Conservation (phyloP, 1,140 invertebrate genomes). For the Mamestra configurata region DNA sequence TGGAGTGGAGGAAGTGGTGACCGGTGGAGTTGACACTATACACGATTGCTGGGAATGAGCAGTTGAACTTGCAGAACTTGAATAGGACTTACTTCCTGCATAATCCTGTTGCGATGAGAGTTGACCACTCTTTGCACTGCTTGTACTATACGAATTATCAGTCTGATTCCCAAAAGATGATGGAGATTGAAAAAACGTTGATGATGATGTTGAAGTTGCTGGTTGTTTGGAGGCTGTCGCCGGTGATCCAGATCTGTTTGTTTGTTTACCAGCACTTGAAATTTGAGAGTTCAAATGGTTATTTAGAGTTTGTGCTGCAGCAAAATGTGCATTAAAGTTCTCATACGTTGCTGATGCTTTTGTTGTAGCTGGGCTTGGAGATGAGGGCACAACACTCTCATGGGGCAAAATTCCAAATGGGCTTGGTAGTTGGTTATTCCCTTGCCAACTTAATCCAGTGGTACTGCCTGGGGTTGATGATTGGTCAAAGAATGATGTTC, state of each 20-base stretch:
- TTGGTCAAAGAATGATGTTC: slow-evolving; percentile 90
- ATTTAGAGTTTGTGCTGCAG: slow-evolving; percentile 89
- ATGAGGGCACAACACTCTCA: slow-evolving; percentile 92
- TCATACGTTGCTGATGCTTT: slow-evolving; percentile 89
- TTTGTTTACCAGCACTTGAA: slow-evolving; percentile 86
- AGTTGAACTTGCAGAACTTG: slow-evolving; percentile 88
- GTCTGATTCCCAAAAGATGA: slow-evolving; percentile 86
- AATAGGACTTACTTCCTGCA: slow-evolving; percentile 89
- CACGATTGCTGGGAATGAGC: slow-evolving; percentile 90
- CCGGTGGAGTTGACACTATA: slow-evolving; percentile 91
- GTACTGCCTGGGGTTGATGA: slow-evolving; percentile 87
- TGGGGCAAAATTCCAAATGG: slow-evolving; percentile 93
- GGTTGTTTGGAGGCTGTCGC: slow-evolving; percentile 88
- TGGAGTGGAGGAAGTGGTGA: slow-evolving; percentile 85
- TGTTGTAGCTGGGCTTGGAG: slow-evolving; percentile 89
- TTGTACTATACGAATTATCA: slow-evolving; percentile 88
- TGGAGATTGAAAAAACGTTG: slow-evolving; percentile 90
- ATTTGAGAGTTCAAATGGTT: slow-evolving; percentile 90
- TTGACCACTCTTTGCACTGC: slow-evolving; percentile 88
- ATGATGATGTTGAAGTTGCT: slow-evolving; percentile 87
- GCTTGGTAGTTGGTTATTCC: slow-evolving; percentile 90
- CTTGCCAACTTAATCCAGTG: slow-evolving; percentile 90
- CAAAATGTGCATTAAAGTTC: slow-evolving; percentile 91
- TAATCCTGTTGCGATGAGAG: slow-evolving; percentile 88
- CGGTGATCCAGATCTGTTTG: slow-evolving; percentile 89